phyloP scores from a whole-genome alignment of 2,797 vertebrate species.

The Fistularia tabacaria region DNA sequence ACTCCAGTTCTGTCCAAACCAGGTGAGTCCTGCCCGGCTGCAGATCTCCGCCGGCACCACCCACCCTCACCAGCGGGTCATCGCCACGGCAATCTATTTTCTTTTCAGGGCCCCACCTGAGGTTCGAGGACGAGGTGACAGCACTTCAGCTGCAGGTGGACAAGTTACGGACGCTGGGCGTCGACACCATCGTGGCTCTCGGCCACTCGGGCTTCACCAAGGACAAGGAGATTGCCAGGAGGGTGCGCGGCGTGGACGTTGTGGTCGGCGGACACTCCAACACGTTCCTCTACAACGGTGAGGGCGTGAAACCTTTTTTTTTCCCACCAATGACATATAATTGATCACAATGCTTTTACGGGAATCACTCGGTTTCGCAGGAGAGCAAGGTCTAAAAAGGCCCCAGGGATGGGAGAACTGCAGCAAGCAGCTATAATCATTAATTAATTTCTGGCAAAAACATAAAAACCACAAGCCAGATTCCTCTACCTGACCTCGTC shows the following conservation, averaged over 20 bases:
- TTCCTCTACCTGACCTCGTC: no score
- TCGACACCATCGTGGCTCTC: conserved; percentile 90
- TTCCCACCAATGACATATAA: no score
- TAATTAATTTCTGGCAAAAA: no score
- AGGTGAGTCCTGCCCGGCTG: conserved; percentile 20
- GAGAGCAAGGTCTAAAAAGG: no score
- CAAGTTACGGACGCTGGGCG: conserved; percentile 74
- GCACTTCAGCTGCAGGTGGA: conserved; percentile 80
- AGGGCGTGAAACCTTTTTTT: no score
- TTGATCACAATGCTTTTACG: no score
- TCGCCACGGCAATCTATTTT: not conserved
- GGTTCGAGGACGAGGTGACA: conserved; percentile 85
- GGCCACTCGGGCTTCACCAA: conserved; percentile 87
- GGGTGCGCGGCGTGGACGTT: conserved; percentile 83
- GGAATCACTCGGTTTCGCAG: no score
- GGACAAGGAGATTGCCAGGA: conserved; percentile 83
- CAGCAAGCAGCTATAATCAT: no score
- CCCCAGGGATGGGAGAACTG: no score
- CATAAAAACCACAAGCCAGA: no score
- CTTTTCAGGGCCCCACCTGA: conserved; percentile 73
- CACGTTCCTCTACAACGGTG: conserved; percentile 92
- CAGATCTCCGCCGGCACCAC: no score
- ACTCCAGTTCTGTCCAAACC: conserved; percentile 83
- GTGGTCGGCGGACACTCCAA: conserved; percentile 91
- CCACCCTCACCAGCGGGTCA: no score